These are phyloP conservation scores for Rhorus exstirpatorius DNA, from an alignment of 2,888 invertebrate genomes.

Conservation along the genomic window DNA sequence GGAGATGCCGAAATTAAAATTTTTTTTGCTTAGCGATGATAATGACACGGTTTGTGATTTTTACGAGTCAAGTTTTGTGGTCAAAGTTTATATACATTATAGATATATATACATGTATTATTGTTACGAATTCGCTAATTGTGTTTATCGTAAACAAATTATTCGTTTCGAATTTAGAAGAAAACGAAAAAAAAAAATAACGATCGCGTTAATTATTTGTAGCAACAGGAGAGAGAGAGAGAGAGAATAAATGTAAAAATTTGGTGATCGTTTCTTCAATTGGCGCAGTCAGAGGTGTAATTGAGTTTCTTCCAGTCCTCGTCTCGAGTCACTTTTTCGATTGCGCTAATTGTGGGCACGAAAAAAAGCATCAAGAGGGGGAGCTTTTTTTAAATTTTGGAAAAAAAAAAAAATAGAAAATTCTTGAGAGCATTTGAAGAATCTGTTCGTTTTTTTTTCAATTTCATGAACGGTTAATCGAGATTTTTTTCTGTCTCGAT, in stretches of 20 bases:
- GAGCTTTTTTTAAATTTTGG: background rate
- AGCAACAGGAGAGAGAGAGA: conserved; percentile 8
- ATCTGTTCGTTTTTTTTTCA: too few species aligned
- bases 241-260: conserved; percentile 23
- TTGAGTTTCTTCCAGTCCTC: conserved; percentile 55
- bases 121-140: conserved; percentile 61
- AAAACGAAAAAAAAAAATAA: background rate
- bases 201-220: conserved; percentile 26
- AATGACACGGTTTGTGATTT: conserved; percentile 46
- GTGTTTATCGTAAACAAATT: conserved; percentile 43
- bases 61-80: conserved; percentile 46
- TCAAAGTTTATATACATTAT: conserved; percentile 50
- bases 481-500: too few species aligned
- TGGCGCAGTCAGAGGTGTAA: conserved; percentile 42
- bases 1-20: too few species aligned
- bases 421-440: too few species aligned
- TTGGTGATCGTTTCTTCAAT: conserved; percentile 61
- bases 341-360: conserved; percentile 13
- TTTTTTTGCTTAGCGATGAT: conserved; percentile 6
- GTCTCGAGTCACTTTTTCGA: conserved; percentile 51
- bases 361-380: background rate
- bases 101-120: conserved; percentile 55
- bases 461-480: too few species aligned
- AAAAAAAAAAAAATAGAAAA: too few species aligned
- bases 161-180: conserved; percentile 51